phyloP scores from a whole-genome alignment of 2,888 invertebrate species.

The Drosophila melanosoma region DNA sequence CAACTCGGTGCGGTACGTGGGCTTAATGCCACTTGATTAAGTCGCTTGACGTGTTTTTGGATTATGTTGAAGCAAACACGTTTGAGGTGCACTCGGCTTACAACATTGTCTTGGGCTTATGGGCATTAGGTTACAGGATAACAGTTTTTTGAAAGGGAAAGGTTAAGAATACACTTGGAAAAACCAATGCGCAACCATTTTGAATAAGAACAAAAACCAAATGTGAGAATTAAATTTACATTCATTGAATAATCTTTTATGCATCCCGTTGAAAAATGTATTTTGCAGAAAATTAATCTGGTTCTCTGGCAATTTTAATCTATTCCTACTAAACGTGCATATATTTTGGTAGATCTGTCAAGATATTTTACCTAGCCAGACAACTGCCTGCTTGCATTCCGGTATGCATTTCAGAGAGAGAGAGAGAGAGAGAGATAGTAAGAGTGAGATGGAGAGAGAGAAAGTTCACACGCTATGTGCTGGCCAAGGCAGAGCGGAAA shows the following conservation, averaged over 20 bases:
- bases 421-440: slow-evolving; percentile 5
- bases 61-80: not conserved
- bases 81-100: not conserved
- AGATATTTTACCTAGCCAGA: not conserved
- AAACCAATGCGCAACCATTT: not conserved
- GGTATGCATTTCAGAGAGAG: slow-evolving; percentile 46
- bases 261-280: not conserved
- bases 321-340: not conserved
- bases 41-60: not conserved
- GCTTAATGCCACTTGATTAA: slow-evolving; percentile 2
- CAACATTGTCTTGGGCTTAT: not conserved
- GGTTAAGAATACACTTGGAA: not conserved
- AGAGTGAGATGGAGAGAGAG: not conserved
- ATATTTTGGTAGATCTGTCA: not conserved
- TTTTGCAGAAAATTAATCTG: not conserved
- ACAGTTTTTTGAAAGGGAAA: not conserved
- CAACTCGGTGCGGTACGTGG: slow-evolving; percentile 4
- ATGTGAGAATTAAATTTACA: not conserved
- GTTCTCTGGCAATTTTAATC: not conserved
- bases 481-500: slow-evolving; percentile 26
- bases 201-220: not conserved
- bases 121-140: not conserved
- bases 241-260: not conserved
- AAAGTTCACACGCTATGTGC: slow-evolving; percentile 65
- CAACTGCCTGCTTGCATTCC: slow-evolving; percentile 23